Evolutionary conservation across 2,888 invertebrate species (phyloP).

Genomic region (Galeopsomyia nigrocyanea): DNA sequence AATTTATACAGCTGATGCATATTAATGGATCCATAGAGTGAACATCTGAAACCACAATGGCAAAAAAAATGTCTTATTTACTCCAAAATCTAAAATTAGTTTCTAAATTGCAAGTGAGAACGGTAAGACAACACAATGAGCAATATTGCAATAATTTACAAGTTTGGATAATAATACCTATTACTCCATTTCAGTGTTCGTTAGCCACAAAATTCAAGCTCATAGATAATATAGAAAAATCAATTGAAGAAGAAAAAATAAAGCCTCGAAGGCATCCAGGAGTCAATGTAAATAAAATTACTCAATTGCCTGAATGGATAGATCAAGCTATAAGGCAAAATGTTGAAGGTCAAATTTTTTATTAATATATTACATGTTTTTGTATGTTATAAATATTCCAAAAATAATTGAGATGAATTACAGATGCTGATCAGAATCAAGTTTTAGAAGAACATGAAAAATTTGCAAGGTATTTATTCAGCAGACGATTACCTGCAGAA

Average conservation of each 20-base stretch:
- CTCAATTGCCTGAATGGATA: conserved; percentile 75
- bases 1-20: too few relatives aligned
- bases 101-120: conserved; percentile 36
- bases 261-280: conserved; percentile 85
- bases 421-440: conserved; percentile 66
- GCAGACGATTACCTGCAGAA: conserved; percentile 78
- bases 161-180: conserved; percentile 5
- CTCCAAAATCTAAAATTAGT: conserved; percentile 11
- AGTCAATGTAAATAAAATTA: conserved; percentile 71
- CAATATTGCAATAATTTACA: background rate
- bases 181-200: conserved; percentile 55
- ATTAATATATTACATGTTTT: conserved; percentile 13
- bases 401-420: conserved; percentile 18
- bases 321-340: conserved; percentile 72
- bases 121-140: conserved; percentile 36
- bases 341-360: conserved; percentile 66
- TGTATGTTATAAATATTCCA: background rate
- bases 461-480: conserved; percentile 74
- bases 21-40: too few relatives aligned
- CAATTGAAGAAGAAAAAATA: conserved; percentile 70
- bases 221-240: conserved; percentile 70
- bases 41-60: too few relatives aligned
- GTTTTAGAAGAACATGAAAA: conserved; percentile 71
- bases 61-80: background rate
- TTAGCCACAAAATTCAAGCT: conserved; percentile 68